phyloP scores from a whole-genome alignment of 2,888 invertebrate genomes.

The Amaurobius ferox region DNA sequence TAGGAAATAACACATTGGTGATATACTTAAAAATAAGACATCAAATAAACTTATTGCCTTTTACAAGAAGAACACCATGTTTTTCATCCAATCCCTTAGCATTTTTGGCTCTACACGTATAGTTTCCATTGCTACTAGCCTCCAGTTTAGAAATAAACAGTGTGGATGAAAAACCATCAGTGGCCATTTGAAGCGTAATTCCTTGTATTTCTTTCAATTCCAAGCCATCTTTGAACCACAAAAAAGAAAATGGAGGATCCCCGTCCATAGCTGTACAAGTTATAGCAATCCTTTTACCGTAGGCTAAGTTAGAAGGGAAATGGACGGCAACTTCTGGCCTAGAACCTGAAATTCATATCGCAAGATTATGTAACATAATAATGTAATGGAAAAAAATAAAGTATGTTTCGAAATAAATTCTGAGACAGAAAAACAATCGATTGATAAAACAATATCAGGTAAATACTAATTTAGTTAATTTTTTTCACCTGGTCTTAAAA shows the following conservation, averaged over 20 bases:
- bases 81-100: slow-evolving; percentile 38
- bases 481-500: no score
- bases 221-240: slow-evolving; percentile 45
- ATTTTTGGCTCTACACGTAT: slow-evolving; percentile 38
- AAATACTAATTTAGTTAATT: no score
- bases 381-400: no score
- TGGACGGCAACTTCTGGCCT: slow-evolving; percentile 10
- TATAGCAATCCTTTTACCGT: slow-evolving; percentile 18
- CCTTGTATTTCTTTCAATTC: slow-evolving; percentile 25
- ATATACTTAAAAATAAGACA: no score
- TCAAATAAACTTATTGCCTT: no score
- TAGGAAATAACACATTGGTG: no score
- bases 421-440: no score
- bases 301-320: neutral
- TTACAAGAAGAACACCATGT: slow-evolving; percentile 7
- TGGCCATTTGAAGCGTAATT: slow-evolving; percentile 35
- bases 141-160: neutral
- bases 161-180: slow-evolving; percentile 33
- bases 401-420: no score
- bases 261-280: slow-evolving; percentile 42
- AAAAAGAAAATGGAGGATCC: slow-evolving; percentile 40
- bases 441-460: no score
- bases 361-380: no score
- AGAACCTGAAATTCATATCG: no score
- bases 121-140: slow-evolving; percentile 29